Evolutionary conservation across 1,140 invertebrate species (phyloP).

Genomic region (Camponotus vicinus): DNA sequence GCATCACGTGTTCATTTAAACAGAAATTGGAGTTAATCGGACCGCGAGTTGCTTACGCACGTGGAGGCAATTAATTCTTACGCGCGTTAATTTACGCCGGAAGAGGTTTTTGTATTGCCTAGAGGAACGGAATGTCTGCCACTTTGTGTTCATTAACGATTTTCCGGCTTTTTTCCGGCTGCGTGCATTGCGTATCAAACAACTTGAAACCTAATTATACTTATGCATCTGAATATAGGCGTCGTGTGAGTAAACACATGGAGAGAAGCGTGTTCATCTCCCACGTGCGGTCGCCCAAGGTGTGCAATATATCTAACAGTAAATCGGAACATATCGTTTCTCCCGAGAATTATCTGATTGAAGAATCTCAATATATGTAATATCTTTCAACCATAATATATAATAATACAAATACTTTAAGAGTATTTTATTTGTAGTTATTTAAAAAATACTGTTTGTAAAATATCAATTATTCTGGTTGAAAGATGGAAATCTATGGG

Average conservation of each 20-base stretch:
- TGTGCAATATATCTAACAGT: slow-evolving; percentile 44
- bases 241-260: slow-evolving; percentile 12
- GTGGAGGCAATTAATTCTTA: slow-evolving; percentile 47
- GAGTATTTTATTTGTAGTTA: too few relatives aligned
- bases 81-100: slow-evolving; percentile 46
- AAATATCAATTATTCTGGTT: too few relatives aligned
- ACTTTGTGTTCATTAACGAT: slow-evolving; percentile 54
- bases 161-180: slow-evolving; percentile 59
- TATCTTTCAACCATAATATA: too few relatives aligned
- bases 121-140: slow-evolving; percentile 43
- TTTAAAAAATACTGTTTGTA: too few relatives aligned
- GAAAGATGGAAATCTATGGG: too few relatives aligned
- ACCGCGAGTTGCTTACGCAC: slow-evolving; percentile 32
- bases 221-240: slow-evolving; percentile 21
- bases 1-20: slow-evolving; percentile 41
- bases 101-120: slow-evolving; percentile 45
- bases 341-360: not conserved
- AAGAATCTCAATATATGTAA: not conserved
- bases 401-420: too few relatives aligned
- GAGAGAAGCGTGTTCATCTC: slow-evolving; percentile 24
- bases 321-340: slow-evolving; percentile 29
- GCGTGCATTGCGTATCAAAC: slow-evolving; percentile 46
- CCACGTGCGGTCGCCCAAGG: slow-evolving; percentile 28
- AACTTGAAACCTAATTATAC: slow-evolving; percentile 38
- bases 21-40: not conserved